Conservation (phyloP, 2,113 vertebrate genomes). For the Poecilia latipinna region DNA sequence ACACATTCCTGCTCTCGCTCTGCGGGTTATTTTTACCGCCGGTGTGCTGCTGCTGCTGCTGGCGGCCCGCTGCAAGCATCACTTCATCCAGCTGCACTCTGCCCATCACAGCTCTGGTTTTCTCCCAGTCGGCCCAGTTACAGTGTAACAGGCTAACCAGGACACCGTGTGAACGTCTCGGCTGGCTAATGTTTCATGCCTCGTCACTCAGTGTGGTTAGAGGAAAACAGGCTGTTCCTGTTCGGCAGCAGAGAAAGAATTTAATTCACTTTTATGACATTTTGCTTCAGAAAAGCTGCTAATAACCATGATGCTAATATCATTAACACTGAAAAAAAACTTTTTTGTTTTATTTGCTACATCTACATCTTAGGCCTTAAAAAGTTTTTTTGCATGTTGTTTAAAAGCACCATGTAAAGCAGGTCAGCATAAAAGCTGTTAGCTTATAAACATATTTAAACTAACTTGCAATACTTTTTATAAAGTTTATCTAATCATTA, state of each 20-base stretch:
- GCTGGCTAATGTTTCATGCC: slow-evolving; percentile 35
- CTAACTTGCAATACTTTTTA: too few relatives aligned
- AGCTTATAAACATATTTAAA: too few relatives aligned
- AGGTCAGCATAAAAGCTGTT: too few relatives aligned
- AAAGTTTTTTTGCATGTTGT: too few relatives aligned
- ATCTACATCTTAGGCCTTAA: too few relatives aligned
- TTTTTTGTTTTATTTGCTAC: too few relatives aligned
- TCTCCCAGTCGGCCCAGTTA: slow-evolving; percentile 33
- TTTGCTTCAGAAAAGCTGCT: too few relatives aligned
- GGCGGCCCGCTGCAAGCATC: slow-evolving; percentile 34
- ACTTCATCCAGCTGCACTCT: slow-evolving; percentile 25
- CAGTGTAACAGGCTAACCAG: slow-evolving; percentile 22
- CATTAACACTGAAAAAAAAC: too few relatives aligned
- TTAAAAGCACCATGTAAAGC: too few relatives aligned
- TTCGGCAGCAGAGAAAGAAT: neutral
- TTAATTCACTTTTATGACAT: too few relatives aligned
- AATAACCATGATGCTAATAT: too few relatives aligned
- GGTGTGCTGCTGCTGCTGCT: slow-evolving; percentile 13
- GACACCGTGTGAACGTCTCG: neutral
- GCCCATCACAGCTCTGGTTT: slow-evolving; percentile 5
- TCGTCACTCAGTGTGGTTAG: neutral
- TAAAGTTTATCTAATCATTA: too few relatives aligned
- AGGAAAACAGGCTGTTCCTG: neutral
- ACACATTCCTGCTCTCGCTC: slow-evolving; percentile 53
- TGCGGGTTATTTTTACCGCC: slow-evolving; percentile 63